Percentiles rank a stretch among this genome's conserved stretches.
phyloP scores from a whole-genome alignment of 2,888 invertebrate genomes.

The Furcula furcula region DNA sequence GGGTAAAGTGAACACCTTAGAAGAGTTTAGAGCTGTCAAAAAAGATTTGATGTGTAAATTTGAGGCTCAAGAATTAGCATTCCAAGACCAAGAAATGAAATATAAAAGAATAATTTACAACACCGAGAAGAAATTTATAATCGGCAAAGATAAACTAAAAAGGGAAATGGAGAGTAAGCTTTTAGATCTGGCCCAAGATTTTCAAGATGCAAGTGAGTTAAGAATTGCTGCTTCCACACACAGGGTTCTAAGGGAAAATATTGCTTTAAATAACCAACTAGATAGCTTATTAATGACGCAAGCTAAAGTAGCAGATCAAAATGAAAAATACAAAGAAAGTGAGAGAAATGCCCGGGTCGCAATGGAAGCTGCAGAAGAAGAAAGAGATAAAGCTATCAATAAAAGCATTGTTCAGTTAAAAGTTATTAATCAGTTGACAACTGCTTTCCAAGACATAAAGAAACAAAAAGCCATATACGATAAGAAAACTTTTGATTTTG shows the following conservation, averaged over 20 bases:
- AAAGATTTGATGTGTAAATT: slow-evolving; percentile 92
- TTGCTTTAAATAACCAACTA: slow-evolving; percentile 89
- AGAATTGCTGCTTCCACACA: slow-evolving; percentile 96
- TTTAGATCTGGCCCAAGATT: slow-evolving; percentile 90
- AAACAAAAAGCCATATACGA: slow-evolving; percentile 65
- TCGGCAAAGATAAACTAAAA: slow-evolving; percentile 90
- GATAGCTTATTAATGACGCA: slow-evolving; percentile 85
- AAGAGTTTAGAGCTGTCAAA: slow-evolving; percentile 94
- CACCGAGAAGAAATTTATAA: slow-evolving; percentile 87
- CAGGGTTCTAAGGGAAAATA: slow-evolving; percentile 91
- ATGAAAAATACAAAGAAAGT: slow-evolving; percentile 81
- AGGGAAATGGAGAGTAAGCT: slow-evolving; percentile 93
- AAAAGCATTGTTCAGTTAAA: slow-evolving; percentile 84
- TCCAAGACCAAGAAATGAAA: slow-evolving; percentile 88
- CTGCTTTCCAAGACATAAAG: slow-evolving; percentile 79
- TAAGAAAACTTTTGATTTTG: slow-evolving; percentile 62
- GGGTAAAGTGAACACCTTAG: slow-evolving; percentile 93
- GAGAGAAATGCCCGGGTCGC: slow-evolving; percentile 80
- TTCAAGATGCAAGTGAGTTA: slow-evolving; percentile 91
- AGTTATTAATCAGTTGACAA: slow-evolving; percentile 83
- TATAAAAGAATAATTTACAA: slow-evolving; percentile 90
- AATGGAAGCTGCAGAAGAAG: slow-evolving; percentile 80
- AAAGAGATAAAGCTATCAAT: slow-evolving; percentile 84
- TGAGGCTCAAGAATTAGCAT: slow-evolving; percentile 87
- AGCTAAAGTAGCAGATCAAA: slow-evolving; percentile 83